Conservation (phyloP, 2,888 invertebrate genomes). For the Gari tellinella region DNA sequence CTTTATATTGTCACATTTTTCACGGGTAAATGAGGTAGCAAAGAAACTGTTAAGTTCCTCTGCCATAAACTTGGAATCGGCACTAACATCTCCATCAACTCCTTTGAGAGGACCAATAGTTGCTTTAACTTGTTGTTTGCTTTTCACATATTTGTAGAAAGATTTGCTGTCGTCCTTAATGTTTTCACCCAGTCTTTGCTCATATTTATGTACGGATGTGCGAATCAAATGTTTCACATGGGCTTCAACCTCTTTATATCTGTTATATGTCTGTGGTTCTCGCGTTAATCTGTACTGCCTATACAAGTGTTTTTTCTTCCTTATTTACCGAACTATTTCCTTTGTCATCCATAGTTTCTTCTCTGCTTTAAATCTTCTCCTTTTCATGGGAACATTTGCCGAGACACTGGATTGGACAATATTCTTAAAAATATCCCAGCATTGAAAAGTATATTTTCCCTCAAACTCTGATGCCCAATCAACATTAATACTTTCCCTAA, state of each 20-base stretch:
- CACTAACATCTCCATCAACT: not conserved
- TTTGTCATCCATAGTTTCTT: slow-evolving; percentile 20
- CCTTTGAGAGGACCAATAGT: not conserved
- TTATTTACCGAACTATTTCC: too few relatives aligned
- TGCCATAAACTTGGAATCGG: not conserved
- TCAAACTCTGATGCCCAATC: too few relatives aligned
- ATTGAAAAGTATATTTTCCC: too few relatives aligned
- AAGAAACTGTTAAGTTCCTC: too few relatives aligned
- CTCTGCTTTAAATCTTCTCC: not conserved
- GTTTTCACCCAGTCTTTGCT: slow-evolving; percentile 7
- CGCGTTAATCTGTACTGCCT: slow-evolving; percentile 12
- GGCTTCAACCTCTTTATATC: slow-evolving; percentile 11
- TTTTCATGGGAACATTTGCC: not conserved
- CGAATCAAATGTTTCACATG: slow-evolving; percentile 13
- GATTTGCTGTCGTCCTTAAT: slow-evolving; percentile 17
- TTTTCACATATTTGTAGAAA: slow-evolving; percentile 20
- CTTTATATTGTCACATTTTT: too few relatives aligned
- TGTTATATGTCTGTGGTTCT: slow-evolving; percentile 13
- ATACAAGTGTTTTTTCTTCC: slow-evolving; percentile 13
- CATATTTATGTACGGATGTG: slow-evolving; percentile 8
- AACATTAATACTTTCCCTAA: not conserved
- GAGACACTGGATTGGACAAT: too few relatives aligned
- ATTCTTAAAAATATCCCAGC: too few relatives aligned
- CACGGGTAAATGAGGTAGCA: too few relatives aligned
- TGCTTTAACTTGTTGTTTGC: slow-evolving; percentile 9